Conservation (phyloP, 1,140 invertebrate genomes). For the Papilio polytes region DNA sequence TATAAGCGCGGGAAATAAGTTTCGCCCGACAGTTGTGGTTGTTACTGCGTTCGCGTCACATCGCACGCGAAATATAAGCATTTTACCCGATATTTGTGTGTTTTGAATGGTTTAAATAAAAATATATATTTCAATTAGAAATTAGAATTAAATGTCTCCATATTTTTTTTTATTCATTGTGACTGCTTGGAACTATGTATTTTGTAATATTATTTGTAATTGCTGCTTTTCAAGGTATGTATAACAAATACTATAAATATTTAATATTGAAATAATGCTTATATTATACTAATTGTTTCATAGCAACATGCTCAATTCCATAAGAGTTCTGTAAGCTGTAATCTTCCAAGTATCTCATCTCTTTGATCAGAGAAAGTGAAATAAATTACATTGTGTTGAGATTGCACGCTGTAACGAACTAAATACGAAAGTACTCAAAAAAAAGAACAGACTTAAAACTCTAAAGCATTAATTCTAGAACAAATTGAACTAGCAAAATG, state of each 20-base stretch:
- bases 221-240: constrained; percentile 54
- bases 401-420: neutral
- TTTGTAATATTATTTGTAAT: constrained; percentile 46
- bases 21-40: constrained; percentile 56
- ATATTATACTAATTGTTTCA: neutral
- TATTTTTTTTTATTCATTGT: neutral
- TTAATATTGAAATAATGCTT: neutral
- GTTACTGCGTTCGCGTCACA: constrained; percentile 42
- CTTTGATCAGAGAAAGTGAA: constrained; percentile 1
- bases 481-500: too few species aligned
- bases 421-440: neutral
- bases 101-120: constrained; percentile 7
- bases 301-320: neutral
- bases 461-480: neutral
- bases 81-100: constrained; percentile 25
- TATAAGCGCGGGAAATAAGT: constrained; percentile 64
- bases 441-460: neutral
- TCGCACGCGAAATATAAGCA: constrained; percentile 39
- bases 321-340: neutral
- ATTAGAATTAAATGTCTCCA: neutral
- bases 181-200: constrained; percentile 44
- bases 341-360: neutral
- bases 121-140: too few species aligned
- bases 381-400: constrained; percentile 10
- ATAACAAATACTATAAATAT: constrained; percentile 2